Conservation (phyloP, 1,140 invertebrate genomes). For the Drosophila littoralis region DNA sequence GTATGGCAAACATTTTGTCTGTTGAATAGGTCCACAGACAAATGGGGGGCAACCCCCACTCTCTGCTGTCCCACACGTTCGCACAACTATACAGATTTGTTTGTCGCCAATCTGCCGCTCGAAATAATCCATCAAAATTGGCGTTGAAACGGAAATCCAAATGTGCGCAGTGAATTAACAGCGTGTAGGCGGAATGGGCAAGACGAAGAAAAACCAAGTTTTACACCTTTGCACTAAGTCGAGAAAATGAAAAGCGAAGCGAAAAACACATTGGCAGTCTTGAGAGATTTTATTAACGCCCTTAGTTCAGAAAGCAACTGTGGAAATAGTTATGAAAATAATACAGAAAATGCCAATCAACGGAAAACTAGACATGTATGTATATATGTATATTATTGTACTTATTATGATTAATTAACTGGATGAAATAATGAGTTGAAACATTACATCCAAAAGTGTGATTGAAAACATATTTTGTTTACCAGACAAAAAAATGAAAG, state of each 20-base stretch:
- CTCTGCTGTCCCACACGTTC: neutral
- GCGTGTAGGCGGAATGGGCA: neutral
- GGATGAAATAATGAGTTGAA: too few relatives aligned
- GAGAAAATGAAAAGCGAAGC: slow-evolving; percentile 2
- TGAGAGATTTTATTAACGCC: neutral
- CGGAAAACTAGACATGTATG: too few relatives aligned
- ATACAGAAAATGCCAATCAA: too few relatives aligned
- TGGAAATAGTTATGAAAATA: neutral
- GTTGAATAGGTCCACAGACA: slow-evolving; percentile 10
- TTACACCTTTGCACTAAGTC: neutral
- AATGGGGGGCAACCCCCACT: neutral
- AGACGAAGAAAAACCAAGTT: neutral
- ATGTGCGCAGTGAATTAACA: slow-evolving; percentile 25
- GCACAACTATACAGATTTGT: slow-evolving; percentile 44
- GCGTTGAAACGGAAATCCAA: slow-evolving; percentile 60
- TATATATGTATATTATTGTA: too few relatives aligned
- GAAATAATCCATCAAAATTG: slow-evolving; percentile 71
- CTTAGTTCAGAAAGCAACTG: neutral
- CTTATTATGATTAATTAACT: too few relatives aligned
- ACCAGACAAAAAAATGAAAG: too few relatives aligned
- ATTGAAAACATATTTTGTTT: neutral
- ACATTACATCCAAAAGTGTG: too few relatives aligned
- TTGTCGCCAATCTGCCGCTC: slow-evolving; percentile 59
- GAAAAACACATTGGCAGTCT: neutral
- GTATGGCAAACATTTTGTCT: slow-evolving; percentile 23